Evolutionary conservation across 2,888 invertebrate genomes (phyloP).

Genomic region (Drosophila leonis): DNA sequence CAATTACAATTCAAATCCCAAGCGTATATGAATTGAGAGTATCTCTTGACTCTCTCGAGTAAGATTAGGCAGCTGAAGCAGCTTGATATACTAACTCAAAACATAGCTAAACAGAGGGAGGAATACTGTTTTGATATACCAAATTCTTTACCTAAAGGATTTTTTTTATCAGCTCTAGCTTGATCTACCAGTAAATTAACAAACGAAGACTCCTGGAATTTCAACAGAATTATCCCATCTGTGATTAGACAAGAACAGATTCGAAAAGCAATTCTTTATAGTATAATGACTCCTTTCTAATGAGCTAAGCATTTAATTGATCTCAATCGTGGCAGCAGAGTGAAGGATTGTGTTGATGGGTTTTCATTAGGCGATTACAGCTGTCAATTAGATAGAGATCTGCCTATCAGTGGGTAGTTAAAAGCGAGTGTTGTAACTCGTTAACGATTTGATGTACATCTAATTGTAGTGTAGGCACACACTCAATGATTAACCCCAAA

Average conservation of each 20-base stretch:
- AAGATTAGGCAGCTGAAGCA: background rate
- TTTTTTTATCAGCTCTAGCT: background rate
- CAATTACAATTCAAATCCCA: slow-evolving; percentile 61
- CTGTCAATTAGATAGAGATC: slow-evolving; percentile 57
- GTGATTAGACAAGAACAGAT: slow-evolving; percentile 3
- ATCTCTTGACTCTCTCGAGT: slow-evolving; percentile 12
- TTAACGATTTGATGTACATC: slow-evolving; percentile 50
- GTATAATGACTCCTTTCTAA: slow-evolving; percentile 46
- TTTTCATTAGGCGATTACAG: slow-evolving; percentile 48
- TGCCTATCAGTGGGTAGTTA: slow-evolving; percentile 22
- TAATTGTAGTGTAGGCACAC: slow-evolving; percentile 45
- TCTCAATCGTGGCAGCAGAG: slow-evolving; percentile 40
- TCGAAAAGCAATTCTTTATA: background rate
- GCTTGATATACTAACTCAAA: background rate
- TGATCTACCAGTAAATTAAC: slow-evolving; percentile 3
- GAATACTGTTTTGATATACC: background rate
- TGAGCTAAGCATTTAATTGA: slow-evolving; percentile 61
- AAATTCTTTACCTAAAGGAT: background rate
- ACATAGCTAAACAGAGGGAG: background rate
- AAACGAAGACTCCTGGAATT: slow-evolving; percentile 8
- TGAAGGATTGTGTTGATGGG: slow-evolving; percentile 41
- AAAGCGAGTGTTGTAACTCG: slow-evolving; percentile 31
- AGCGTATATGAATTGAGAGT: slow-evolving; percentile 24
- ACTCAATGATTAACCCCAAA: slow-evolving; percentile 33
- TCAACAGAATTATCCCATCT: slow-evolving; percentile 17